A percentile compares a stretch with the other conserved stretches of the same genome.
phyloP scores from a whole-genome alignment of 1,140 invertebrate genomes.

The Leptinotarsa texana region DNA sequence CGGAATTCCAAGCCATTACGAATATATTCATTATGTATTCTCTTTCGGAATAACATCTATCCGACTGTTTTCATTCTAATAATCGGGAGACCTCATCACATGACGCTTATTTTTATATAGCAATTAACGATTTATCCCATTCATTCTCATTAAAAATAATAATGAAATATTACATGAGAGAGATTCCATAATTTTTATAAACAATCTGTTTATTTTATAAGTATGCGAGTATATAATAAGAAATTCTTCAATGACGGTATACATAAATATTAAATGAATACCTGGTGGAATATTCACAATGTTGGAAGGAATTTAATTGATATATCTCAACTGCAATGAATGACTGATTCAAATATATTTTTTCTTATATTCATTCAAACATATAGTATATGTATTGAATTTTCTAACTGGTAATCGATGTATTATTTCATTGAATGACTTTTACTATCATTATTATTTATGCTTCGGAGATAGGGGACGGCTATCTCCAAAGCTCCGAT shows the following conservation, averaged over 20 bases:
- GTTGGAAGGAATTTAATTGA: not conserved
- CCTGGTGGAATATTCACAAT: not conserved
- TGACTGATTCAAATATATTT: too few species aligned
- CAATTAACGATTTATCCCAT: constrained; percentile 3
- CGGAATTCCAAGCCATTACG: not conserved
- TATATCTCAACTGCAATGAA: too few species aligned
- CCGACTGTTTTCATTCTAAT: not conserved
- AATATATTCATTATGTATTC: constrained; percentile 1
- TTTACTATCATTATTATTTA: too few species aligned
- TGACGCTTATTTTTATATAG: not conserved
- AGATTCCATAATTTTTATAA: constrained; percentile 4
- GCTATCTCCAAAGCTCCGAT: too few species aligned
- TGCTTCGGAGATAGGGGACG: too few species aligned
- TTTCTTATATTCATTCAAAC: too few species aligned
- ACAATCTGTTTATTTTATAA: not conserved
- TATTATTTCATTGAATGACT: too few species aligned
- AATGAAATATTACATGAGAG: not conserved
- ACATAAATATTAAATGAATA: not conserved
- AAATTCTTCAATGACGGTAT: not conserved
- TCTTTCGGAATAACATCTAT: not conserved
- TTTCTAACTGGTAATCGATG: too few species aligned
- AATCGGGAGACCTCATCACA: not conserved
- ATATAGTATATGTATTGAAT: too few species aligned
- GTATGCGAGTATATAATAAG: not conserved
- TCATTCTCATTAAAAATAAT: constrained; percentile 2